These are phyloP conservation scores for Antheraea yamamai DNA, from an alignment of 2,888 invertebrate genomes.

Conservation along the genomic window DNA sequence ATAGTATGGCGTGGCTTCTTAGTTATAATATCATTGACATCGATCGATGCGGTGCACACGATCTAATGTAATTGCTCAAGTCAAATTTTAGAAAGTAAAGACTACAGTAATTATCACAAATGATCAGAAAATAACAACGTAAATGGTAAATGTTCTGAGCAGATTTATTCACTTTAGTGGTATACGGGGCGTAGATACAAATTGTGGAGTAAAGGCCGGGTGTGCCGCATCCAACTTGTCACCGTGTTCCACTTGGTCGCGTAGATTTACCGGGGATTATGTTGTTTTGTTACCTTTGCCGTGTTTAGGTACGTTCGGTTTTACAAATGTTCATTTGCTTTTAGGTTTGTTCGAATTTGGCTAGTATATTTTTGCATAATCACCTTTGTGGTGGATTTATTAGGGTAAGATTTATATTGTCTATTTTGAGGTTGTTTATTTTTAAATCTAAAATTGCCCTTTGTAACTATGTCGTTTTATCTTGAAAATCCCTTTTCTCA, in stretches of 20 bases:
- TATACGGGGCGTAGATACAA: neutral
- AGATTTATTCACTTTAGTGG: slow-evolving; percentile 2
- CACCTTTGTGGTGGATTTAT: neutral
- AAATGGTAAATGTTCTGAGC: neutral
- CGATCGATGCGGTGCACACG: no score
- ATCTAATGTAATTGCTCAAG: no score
- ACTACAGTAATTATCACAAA: neutral
- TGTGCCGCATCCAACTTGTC: slow-evolving; percentile 12
- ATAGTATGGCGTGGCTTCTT: no score
- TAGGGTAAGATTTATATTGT: neutral
- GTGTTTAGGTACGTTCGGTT: slow-evolving; percentile 8
- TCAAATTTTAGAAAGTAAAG: neutral
- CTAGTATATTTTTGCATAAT: neutral
- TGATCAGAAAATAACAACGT: neutral
- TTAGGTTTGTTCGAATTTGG: neutral
- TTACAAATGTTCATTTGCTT: slow-evolving; percentile 10
- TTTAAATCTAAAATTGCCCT: neutral
- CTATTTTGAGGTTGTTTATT: neutral
- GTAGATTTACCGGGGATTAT: slow-evolving; percentile 18
- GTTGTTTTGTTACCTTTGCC: slow-evolving; percentile 14
- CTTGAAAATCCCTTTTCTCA: no score
- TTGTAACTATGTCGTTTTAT: no score
- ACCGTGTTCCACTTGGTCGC: slow-evolving; percentile 13
- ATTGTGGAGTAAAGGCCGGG: slow-evolving; percentile 14
- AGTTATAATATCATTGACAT: no score